phyloP scores from a whole-genome alignment of 2,888 invertebrate species.

The Sceliomorpha sp. region DNA sequence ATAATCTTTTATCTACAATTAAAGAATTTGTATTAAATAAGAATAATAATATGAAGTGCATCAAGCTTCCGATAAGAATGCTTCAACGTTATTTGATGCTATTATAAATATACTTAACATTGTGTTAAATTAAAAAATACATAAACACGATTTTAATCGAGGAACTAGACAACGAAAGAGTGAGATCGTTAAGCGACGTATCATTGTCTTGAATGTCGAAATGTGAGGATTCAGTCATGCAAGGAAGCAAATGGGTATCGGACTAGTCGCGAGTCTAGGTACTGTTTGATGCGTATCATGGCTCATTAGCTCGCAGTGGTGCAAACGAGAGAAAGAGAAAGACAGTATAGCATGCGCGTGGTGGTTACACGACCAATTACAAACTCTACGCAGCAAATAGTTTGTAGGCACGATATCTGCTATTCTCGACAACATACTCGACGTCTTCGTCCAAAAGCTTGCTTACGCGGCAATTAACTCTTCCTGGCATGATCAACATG shows the following conservation, averaged over 20 bases:
- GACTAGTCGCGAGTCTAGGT: slow-evolving; percentile 55
- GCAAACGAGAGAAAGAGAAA: slow-evolving; percentile 67
- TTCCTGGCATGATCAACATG: slow-evolving; percentile 40
- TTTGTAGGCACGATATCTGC: slow-evolving; percentile 71
- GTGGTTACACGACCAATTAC: slow-evolving; percentile 77
- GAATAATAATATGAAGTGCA: too few relatives aligned
- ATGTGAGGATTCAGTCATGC: slow-evolving; percentile 30
- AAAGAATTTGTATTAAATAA: not conserved
- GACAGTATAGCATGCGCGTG: slow-evolving; percentile 66
- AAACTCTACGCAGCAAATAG: slow-evolving; percentile 78
- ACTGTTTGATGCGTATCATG: slow-evolving; percentile 78
- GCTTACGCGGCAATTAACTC: slow-evolving; percentile 54
- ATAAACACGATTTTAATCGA: too few relatives aligned
- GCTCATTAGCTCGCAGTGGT: slow-evolving; percentile 77
- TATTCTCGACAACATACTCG: slow-evolving; percentile 55
- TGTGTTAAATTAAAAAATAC: too few relatives aligned
- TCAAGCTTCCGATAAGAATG: too few relatives aligned
- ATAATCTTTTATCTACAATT: too few relatives aligned
- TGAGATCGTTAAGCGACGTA: too few relatives aligned
- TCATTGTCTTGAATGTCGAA: slow-evolving; percentile 12
- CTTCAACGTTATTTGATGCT: too few relatives aligned
- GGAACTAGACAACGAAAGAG: too few relatives aligned
- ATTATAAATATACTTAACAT: too few relatives aligned
- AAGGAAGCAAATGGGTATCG: slow-evolving; percentile 24
- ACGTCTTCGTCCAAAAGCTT: slow-evolving; percentile 41